Conservation (phyloP, 2,797 vertebrate species). For the Geotrypetes seraphini region DNA sequence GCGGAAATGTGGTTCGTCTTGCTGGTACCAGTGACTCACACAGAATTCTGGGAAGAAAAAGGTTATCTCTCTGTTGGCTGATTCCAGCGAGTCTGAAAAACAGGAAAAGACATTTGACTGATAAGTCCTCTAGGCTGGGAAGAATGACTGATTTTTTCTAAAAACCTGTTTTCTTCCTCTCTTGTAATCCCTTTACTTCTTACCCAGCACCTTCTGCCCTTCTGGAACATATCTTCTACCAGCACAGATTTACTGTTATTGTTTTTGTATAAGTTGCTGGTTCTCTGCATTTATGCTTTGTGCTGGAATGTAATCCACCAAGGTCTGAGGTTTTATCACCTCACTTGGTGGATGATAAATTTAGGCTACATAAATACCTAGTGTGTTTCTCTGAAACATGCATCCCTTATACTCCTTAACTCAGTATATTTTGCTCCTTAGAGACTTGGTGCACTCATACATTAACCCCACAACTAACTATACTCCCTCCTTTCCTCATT, state of each 20-base stretch:
- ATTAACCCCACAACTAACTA: no score
- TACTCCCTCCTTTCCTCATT: no score
- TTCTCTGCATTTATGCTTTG: no score
- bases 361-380: no score
- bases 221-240: not conserved
- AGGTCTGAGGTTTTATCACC: no score
- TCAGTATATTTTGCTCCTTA: no score
- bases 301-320: no score
- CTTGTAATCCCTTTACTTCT: not conserved
- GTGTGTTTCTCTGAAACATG: accelerated
- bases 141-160: not conserved
- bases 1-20: conserved; percentile 65
- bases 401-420: not conserved
- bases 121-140: not conserved
- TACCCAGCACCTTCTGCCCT: accelerated
- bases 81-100: conserved; percentile 70
- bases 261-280: no score
- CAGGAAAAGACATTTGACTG: not conserved
- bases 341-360: no score
- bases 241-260: no score
- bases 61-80: conserved; percentile 78
- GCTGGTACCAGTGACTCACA: conserved; percentile 62
- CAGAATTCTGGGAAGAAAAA: conserved; percentile 90
- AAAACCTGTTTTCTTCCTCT: no score
- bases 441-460: not conserved